A percentile compares a stretch with the other conserved stretches of the same genome.
Conservation (phyloP, 2,888 invertebrate genomes). For the Conchocele bisecta region DNA sequence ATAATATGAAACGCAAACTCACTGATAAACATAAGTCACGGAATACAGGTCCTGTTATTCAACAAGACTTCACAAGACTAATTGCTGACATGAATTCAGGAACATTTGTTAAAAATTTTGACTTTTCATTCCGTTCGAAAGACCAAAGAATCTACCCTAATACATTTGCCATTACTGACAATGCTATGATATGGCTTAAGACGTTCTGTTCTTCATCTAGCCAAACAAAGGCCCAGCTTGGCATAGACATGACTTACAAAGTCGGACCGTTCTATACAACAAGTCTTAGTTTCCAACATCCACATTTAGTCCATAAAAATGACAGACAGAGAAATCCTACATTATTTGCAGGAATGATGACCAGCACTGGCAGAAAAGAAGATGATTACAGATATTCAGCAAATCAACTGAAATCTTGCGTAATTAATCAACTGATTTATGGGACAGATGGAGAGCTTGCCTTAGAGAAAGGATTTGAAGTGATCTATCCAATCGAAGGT, state of each 20-base stretch:
- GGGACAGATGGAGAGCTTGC: constrained; percentile 33
- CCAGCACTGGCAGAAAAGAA: constrained; percentile 31
- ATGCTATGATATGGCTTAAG: constrained; percentile 21
- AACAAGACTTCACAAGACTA: constrained; percentile 13
- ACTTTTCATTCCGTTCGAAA: constrained; percentile 25
- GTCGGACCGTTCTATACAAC: constrained; percentile 41
- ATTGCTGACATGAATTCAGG: constrained; percentile 21
- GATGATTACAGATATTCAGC: constrained; percentile 35
- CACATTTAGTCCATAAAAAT: constrained; percentile 26
- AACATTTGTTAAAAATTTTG: constrained; percentile 23
- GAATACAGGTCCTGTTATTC: constrained; percentile 18
- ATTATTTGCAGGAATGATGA: constrained; percentile 34
- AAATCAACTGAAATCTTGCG: constrained; percentile 25
- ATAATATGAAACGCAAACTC: constrained; percentile 14
- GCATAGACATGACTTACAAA: constrained; percentile 40
- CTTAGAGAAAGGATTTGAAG: constrained; percentile 21
- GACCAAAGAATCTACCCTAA: constrained; percentile 29
- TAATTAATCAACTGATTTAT: constrained; percentile 23
- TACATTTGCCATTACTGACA: constrained; percentile 26
- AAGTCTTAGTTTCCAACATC: constrained; percentile 29
- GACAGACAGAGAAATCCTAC: constrained; percentile 22
- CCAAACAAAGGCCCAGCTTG: constrained; percentile 24
- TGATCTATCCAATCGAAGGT: constrained; percentile 24
- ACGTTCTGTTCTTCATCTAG: constrained; percentile 24
- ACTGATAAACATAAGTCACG: constrained; percentile 3